These are phyloP conservation scores for Endotricha flammealis DNA, from an alignment of 2,888 invertebrate genomes.

Conservation along the genomic window DNA sequence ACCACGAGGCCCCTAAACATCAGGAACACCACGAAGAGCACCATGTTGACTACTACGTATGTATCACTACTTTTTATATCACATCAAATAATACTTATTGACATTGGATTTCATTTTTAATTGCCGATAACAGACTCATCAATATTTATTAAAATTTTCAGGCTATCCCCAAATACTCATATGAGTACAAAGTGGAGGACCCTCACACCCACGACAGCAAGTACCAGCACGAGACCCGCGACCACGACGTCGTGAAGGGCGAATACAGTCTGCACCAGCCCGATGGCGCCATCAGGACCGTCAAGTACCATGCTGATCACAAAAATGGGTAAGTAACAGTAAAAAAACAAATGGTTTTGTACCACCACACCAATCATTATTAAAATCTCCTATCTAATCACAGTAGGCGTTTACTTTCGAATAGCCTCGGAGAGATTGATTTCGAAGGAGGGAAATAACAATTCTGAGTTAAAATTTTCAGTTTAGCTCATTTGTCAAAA, in stretches of 20 bases:
- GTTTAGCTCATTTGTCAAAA: too few species aligned
- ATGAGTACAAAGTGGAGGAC: conserved; percentile 41
- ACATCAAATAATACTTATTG: too few species aligned
- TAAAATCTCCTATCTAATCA: too few species aligned
- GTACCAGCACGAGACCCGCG: conserved; percentile 36
- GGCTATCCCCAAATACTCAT: conserved; percentile 45
- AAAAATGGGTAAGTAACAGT: conserved; percentile 34
- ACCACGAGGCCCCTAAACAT: conserved; percentile 11
- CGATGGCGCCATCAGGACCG: conserved; percentile 32
- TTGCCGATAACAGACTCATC: too few species aligned
- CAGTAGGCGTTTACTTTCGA: too few species aligned
- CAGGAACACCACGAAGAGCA: conserved; percentile 13
- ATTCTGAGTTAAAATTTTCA: too few species aligned
- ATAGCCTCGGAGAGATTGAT: too few species aligned
- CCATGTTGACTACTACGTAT: conserved; percentile 6
- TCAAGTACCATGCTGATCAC: conserved; percentile 35
- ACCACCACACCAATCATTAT: too few species aligned
- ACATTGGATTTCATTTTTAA: too few species aligned
- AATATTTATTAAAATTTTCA: conserved; percentile 30
- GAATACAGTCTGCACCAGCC: conserved; percentile 33
- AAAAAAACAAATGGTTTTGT: too few species aligned
- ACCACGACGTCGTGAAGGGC: conserved; percentile 36
- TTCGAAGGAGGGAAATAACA: too few species aligned
- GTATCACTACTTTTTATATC: too few species aligned
- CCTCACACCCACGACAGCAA: conserved; percentile 38